Conservation (phyloP, 2,888 invertebrate genomes). For the Caenorhabditis japonica region DNA sequence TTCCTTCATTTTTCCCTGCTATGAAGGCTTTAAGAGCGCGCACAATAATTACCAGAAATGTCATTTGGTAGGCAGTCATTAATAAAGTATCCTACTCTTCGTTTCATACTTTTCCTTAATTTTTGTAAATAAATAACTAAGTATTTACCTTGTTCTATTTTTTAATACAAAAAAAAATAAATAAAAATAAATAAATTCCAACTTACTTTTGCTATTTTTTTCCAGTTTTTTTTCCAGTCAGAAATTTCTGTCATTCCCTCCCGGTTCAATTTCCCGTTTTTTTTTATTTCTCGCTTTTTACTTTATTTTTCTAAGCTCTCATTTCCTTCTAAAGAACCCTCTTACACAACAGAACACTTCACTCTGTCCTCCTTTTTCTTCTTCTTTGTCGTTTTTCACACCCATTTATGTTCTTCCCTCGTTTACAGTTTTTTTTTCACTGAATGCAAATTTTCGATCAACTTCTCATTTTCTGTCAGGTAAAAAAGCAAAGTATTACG, state of each 20-base stretch:
- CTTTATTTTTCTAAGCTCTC: neutral
- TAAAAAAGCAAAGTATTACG: no score
- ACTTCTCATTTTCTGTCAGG: no score
- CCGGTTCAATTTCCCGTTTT: slow-evolving; percentile 27
- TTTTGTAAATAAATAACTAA: no score
- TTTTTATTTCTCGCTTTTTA: slow-evolving; percentile 6
- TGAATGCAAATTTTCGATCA: no score
- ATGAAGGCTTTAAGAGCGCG: neutral
- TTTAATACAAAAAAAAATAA: no score
- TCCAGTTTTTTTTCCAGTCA: slow-evolving; percentile 19
- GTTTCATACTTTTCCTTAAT: slow-evolving; percentile 13
- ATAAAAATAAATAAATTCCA: no score
- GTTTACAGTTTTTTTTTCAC: neutral
- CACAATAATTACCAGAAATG: slow-evolving; percentile 12
- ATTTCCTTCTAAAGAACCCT: slow-evolving; percentile 35
- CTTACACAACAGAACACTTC: slow-evolving; percentile 40
- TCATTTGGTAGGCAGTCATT: slow-evolving; percentile 18
- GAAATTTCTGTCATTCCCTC: slow-evolving; percentile 6
- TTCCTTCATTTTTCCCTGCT: neutral
- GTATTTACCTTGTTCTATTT: no score
- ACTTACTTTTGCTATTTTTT: slow-evolving; percentile 25
- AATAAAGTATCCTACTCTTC: slow-evolving; percentile 3
- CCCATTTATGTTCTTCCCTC: neutral
- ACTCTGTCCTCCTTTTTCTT: slow-evolving; percentile 2
- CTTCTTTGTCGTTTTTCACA: no score